Base-by-base conservation (phyloP, 1,140 invertebrate genomes). In the Lepidostoma basale region DNA sequence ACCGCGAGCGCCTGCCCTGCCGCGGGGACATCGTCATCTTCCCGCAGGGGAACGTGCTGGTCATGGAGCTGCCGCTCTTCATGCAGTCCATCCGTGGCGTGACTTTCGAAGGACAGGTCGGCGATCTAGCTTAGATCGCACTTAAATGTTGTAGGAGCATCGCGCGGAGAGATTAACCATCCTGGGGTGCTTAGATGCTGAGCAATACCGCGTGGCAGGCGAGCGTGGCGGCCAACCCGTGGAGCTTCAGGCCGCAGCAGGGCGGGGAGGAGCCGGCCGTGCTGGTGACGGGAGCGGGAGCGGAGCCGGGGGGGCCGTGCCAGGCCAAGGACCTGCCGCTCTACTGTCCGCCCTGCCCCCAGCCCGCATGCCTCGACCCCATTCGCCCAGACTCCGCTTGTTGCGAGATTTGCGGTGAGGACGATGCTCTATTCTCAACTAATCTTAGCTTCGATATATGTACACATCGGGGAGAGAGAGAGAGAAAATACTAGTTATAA, bases 1-100 rank as follows among this genome's bases (percentile, higher is more conserved):
- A 66, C 16, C 3, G 3, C 14, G 63, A 66, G 30, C 30, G 63
- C 8, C n/a, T 66, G 36, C 63, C 63, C 36, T 66, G 63, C 39
- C 2, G 14, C 5, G 25, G 3, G 3, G 63, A 66, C 40, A 9
- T 1, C 12, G 63, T 42, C 23, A 23, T 56, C 20, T 66, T 66
- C 16, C 63, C 36, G 3, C 16, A 39, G 5, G 40, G 22, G 12
- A 20, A 20, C 44, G n/a, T n/a, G 44, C n/a, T 62, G 9, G 59
- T 39, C 25, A 25, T 62, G 12, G n/a, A 42, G 33, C 10, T 62
- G 59, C 59, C 59, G 23, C 10, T 10, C 10, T 8, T 20, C 23
- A 25, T 26, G n/a, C 59, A 62, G 40, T 10, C 10, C 12, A 42
- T 62, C 18, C 22, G 10, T 18, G 9, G 8, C 47, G 25, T 49